These are phyloP conservation scores for Subanguina moxae DNA, from an alignment of 1,140 invertebrate species.

Conservation along the genomic window DNA sequence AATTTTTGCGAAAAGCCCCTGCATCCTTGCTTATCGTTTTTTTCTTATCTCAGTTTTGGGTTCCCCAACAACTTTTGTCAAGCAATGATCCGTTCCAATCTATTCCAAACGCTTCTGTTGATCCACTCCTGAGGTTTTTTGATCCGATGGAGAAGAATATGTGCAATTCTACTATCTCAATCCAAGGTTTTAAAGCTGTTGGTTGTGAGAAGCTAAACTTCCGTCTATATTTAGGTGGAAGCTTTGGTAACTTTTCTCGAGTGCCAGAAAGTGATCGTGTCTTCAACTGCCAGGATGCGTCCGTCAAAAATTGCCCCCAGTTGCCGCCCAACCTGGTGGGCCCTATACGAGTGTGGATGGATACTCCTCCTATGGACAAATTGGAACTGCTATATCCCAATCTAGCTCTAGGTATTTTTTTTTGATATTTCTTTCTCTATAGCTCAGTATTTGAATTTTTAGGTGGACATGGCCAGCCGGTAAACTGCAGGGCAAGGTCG, in stretches of 20 bases:
- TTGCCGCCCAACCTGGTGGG: constrained; percentile 43
- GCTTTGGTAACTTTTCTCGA: background rate
- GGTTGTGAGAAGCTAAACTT: background rate
- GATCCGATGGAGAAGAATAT: background rate
- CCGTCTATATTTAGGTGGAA: background rate
- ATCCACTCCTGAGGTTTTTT: background rate
- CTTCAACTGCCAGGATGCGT: background rate
- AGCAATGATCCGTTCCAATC: background rate
- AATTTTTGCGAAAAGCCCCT: no score
- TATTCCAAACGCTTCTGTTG: background rate
- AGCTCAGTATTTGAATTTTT: no score
- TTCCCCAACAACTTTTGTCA: background rate
- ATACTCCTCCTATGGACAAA: constrained; percentile 38
- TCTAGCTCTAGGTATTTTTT: no score
- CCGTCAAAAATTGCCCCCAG: constrained; percentile 15
- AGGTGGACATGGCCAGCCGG: constrained; percentile 53
- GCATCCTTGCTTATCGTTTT: background rate
- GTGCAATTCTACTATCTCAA: background rate
- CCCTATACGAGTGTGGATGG: constrained; percentile 54
- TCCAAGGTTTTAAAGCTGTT: background rate
- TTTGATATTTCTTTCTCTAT: no score
- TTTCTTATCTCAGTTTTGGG: background rate
- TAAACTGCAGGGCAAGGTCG: constrained; percentile 33
- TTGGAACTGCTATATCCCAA: constrained; percentile 48
- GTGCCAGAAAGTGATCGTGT: background rate